Percentiles rank a stretch among this genome's conserved stretches.
Evolutionary conservation across 2,888 invertebrate genomes (phyloP).

Genomic region (Pherbina coryleti): DNA sequence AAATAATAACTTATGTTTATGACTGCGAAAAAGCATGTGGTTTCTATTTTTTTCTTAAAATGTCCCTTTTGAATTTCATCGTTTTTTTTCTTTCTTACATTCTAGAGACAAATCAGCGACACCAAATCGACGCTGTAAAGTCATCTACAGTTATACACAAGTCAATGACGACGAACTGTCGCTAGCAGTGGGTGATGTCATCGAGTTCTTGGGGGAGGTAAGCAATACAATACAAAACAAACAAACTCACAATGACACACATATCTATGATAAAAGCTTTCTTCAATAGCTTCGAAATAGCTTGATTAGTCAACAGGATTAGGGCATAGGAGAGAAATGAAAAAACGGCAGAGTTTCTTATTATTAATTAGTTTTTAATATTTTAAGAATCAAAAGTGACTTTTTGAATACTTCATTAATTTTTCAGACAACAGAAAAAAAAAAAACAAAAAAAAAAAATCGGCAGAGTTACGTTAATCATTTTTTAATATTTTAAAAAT

Average conservation of each 20-base stretch:
- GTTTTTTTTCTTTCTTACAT: neutral
- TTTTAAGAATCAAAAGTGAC: neutral
- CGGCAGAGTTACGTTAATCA: no score
- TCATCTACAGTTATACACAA: conserved; percentile 91
- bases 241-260: conserved; percentile 4
- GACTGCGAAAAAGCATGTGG: no score
- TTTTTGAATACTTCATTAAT: no score
- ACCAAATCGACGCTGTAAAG: conserved; percentile 80
- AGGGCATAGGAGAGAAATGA: no score
- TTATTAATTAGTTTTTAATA: neutral
- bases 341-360: no score
- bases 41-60: no score
- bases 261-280: neutral
- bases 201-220: conserved; percentile 91
- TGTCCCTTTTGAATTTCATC: neutral
- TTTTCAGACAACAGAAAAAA: no score
- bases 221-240: conserved; percentile 42
- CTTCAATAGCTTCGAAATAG: neutral
- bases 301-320: no score
- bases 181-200: conserved; percentile 87
- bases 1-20: no score
- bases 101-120: conserved; percentile 67
- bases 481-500: no score
- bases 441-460: no score
- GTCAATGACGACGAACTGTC: conserved; percentile 94